Evolutionary conservation across 2,888 invertebrate species (phyloP).

Genomic region (Pomacea canaliculata): DNA sequence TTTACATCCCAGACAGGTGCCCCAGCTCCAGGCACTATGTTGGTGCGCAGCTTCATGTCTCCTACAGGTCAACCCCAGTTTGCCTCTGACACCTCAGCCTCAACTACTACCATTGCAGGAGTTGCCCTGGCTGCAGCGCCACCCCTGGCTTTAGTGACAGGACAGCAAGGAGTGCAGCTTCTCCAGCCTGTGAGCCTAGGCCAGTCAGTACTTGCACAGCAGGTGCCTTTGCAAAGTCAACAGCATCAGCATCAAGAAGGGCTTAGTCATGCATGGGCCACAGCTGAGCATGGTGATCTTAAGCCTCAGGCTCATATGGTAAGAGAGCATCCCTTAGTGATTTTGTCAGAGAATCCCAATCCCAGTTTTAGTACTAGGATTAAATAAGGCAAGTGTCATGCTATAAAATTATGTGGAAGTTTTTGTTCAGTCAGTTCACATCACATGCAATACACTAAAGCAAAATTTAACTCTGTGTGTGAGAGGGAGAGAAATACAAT

Average conservation of each 20-base stretch:
- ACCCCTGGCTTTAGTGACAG: constrained; percentile 11
- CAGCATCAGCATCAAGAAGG: constrained; percentile 35
- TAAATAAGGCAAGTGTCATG: too few species aligned
- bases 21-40: constrained; percentile 30
- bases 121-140: constrained; percentile 8
- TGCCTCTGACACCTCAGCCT: constrained; percentile 28
- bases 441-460: too few species aligned
- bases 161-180: constrained; percentile 29
- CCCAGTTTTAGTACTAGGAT: not conserved
- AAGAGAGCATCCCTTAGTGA: not conserved
- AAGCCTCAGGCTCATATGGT: constrained; percentile 2
- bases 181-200: constrained; percentile 44
- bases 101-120: constrained; percentile 23
- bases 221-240: constrained; percentile 28
- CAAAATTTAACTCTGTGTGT: too few species aligned
- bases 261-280: constrained; percentile 25
- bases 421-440: too few species aligned
- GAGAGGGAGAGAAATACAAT: too few species aligned
- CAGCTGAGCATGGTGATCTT: constrained; percentile 16
- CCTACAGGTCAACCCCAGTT: constrained; percentile 25
- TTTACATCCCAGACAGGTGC: constrained; percentile 28
- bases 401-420: too few species aligned
- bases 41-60: constrained; percentile 34
- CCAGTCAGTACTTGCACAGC: constrained; percentile 37
- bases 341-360: not conserved